Conservation (phyloP, 2,888 invertebrate species). For the Rhagophthalmus giganteus region DNA sequence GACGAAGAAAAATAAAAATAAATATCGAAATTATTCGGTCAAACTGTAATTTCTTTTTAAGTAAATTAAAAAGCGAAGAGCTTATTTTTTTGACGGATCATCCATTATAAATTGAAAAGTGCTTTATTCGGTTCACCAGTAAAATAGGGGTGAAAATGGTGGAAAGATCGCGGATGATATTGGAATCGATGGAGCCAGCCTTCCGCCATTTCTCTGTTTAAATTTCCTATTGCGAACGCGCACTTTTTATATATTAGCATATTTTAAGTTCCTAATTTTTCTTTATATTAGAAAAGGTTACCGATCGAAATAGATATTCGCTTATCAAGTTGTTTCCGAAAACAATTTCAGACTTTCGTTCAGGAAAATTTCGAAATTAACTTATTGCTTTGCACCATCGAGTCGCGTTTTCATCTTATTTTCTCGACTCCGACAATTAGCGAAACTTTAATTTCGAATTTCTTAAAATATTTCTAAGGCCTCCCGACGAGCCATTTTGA, state of each 20-base stretch:
- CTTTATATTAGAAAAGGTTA: conserved; percentile 1
- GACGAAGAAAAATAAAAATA: no score
- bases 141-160: conserved; percentile 31
- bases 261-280: conserved; percentile 15
- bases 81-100: conserved; percentile 36
- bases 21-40: no score
- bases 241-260: conserved; percentile 33
- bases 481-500: conserved; percentile 4
- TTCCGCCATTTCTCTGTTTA: conserved; percentile 31
- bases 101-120: conserved; percentile 38
- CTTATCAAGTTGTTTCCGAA: no score
- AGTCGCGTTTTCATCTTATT: no score
- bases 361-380: no score
- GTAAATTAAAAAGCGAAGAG: conserved; percentile 26
- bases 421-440: no score
- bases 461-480: neutral
- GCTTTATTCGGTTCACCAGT: conserved; percentile 27
- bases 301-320: neutral
- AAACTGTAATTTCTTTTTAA: conserved; percentile 26
- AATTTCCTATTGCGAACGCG: conserved; percentile 31
- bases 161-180: conserved; percentile 30
- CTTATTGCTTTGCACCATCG: no score
- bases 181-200: conserved; percentile 29
- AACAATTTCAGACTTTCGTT: no score
- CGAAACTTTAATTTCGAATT: no score